Evolutionary conservation across 1,140 invertebrate species (phyloP).

Genomic region (Berghia stephanieae): DNA sequence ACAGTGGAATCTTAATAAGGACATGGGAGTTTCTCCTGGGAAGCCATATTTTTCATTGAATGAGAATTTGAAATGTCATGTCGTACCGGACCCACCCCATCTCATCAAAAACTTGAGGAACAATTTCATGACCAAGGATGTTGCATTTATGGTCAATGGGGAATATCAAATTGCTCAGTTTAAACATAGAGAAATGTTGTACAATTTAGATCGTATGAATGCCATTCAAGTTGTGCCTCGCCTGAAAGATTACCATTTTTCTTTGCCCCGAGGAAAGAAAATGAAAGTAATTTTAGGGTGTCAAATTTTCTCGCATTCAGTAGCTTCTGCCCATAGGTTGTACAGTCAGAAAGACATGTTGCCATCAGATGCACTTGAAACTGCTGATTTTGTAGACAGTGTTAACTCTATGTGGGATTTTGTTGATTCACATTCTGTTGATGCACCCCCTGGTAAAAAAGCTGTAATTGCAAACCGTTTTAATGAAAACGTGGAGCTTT

Average conservation of each 20-base stretch:
- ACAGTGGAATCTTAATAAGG: neutral
- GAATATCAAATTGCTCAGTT: neutral
- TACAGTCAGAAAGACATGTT: neutral
- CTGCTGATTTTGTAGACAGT: neutral
- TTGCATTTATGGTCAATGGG: neutral
- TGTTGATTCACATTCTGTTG: neutral
- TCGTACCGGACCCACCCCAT: neutral
- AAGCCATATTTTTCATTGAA: neutral
- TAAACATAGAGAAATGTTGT: too few species aligned
- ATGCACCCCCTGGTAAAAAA: neutral
- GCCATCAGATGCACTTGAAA: neutral
- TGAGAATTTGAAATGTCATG: neutral
- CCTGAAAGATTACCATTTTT: neutral
- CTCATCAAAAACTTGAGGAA: constrained; percentile 5
- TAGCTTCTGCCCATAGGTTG: neutral
- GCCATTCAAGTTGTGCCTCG: neutral
- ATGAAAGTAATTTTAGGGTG: constrained; percentile 3
- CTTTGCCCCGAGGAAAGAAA: neutral
- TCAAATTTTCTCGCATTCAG: constrained; percentile 8
- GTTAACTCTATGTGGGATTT: constrained; percentile 10
- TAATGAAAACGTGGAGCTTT: neutral
- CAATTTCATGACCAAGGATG: neutral
- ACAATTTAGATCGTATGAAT: too few species aligned
- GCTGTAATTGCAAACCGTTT: neutral
- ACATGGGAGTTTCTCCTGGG: neutral